Base-by-base conservation (phyloP, 2,113 vertebrate genomes). In the Megaleporinus macrocephalus region DNA sequence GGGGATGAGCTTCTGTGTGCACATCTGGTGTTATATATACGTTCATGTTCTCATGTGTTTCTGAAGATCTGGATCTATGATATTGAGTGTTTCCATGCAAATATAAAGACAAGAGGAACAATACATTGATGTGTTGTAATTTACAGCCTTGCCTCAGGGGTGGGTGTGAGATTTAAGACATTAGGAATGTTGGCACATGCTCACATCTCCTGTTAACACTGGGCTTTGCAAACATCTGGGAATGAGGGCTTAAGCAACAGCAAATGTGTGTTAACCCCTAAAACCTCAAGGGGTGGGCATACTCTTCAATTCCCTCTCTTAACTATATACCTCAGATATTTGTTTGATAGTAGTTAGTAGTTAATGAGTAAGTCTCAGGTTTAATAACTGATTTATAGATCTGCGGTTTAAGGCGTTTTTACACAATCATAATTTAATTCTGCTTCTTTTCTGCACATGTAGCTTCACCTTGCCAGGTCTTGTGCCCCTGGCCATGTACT, bases 401-500 rank as follows among this genome's bases (percentile, higher is more conserved):
- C 57, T 61, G 53, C 16, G n/a, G 26, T 33, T n/a, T 7, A 78
- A 41, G 36, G n/a, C 73, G n/a, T n/a, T n/a, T n/a, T n/a, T n/a
- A n/a, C n/a, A n/a, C n/a, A n/a, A n/a, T n/a, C n/a, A n/a, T n/a
- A n/a, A n/a, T n/a, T n/a, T n/a, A n/a, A 61, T 51, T 66, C 27
- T 68, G 6, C 62, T 30, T 66, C 33, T n/a, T 68, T 73, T 5
- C 51, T 76, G 36, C 24, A 62, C 44, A 7, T 57, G 26, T 44
- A 44, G 27, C 13, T 65, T 78, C 33, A 84, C 70, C 79, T 61
- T 81, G 85, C 41, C 80, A 82, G 72, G 70, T 84, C 61, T 49
- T 65, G 73, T 84, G 86, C 79, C 72, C 27, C 30, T 22, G n/a
- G 76, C 82, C 82, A 87, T 79, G 14, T 57, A 55, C 11, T 66